phyloP scores from a whole-genome alignment of 2,113 vertebrate species.

The Cephalopholis sonnerati region DNA sequence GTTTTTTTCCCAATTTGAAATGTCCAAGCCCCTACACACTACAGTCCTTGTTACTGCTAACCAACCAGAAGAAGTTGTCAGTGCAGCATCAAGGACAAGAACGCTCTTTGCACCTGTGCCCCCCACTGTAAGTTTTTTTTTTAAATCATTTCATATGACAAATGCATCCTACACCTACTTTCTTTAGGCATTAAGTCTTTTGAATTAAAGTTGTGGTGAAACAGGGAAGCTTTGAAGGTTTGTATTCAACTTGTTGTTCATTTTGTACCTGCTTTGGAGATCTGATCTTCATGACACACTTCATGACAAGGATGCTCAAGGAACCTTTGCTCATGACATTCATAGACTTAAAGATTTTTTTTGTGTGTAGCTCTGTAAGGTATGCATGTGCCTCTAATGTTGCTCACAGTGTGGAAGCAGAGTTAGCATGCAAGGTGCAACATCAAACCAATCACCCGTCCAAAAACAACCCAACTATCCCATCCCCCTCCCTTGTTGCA shows the following conservation, averaged over 20 bases:
- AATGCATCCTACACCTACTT: not conserved
- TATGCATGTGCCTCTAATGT: constrained; percentile 14
- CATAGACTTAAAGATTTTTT: not conserved
- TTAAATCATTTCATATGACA: not conserved
- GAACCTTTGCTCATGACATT: not conserved
- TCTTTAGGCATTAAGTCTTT: not conserved
- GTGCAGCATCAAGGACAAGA: not conserved
- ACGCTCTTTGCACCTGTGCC: not conserved
- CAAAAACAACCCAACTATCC: constrained; percentile 32
- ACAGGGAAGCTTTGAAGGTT: not conserved
- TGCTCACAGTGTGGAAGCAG: constrained; percentile 74
- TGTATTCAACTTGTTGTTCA: not conserved
- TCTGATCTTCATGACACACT: not conserved
- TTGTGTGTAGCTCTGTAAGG: not conserved
- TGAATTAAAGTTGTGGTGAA: not conserved
- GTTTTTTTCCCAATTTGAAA: not conserved
- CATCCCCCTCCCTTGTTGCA: constrained; percentile 12
- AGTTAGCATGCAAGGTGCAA: constrained; percentile 75
- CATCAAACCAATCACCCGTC: constrained; percentile 51
- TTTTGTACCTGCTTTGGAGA: not conserved
- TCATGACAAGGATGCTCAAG: not conserved
- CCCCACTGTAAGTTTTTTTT: too few relatives aligned
- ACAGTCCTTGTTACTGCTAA: not conserved
- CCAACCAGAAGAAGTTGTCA: not conserved
- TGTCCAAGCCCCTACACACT: not conserved